Evolutionary conservation across 2,888 invertebrate species (phyloP).

Genomic region (Perizoma affinitatum): DNA sequence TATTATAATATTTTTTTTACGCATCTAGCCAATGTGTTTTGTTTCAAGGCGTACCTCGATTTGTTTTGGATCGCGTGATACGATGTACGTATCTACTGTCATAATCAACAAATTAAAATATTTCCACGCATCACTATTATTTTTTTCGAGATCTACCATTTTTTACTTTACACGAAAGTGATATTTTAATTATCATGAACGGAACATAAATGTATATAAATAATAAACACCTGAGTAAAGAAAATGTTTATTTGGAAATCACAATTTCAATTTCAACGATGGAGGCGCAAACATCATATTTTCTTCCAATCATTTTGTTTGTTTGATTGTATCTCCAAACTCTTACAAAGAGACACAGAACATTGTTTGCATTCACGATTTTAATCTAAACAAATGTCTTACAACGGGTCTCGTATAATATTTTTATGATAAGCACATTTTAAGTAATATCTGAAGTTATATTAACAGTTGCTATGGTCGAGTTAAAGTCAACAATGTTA

Average conservation of each 20-base stretch:
- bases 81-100: too few species aligned
- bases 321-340: too few species aligned
- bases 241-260: conserved; percentile 5
- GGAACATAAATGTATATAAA: not conserved
- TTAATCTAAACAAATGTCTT: not conserved
- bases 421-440: not conserved
- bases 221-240: conserved; percentile 1
- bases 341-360: not conserved
- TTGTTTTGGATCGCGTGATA: too few species aligned
- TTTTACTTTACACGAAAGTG: too few species aligned
- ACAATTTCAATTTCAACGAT: conserved; percentile 4
- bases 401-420: not conserved
- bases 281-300: not conserved
- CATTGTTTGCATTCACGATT: not conserved
- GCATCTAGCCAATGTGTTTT: too few species aligned
- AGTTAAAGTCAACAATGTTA: not conserved
- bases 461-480: not conserved
- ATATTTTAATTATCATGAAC: too few species aligned
- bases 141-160: too few species aligned
- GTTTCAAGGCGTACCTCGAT: too few species aligned
- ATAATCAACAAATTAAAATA: too few species aligned
- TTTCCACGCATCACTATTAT: too few species aligned
- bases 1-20: too few species aligned
- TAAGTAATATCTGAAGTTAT: not conserved
- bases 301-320: too few species aligned